Conservation (phyloP, 2,888 invertebrate species). For the Pyrgus malvae region DNA sequence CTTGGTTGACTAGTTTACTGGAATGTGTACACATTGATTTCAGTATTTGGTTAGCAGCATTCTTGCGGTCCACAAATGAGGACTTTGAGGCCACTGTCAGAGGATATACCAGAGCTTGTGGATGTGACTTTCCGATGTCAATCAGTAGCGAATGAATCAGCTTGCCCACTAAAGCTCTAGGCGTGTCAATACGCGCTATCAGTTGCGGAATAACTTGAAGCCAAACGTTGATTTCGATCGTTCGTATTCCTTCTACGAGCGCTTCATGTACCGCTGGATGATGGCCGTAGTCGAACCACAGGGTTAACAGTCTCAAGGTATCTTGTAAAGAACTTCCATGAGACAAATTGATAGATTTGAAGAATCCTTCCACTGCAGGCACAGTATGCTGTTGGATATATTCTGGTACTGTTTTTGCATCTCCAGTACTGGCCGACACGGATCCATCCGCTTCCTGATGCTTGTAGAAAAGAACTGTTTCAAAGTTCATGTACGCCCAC, state of each 20-base stretch:
- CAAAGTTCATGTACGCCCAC: slow-evolving; percentile 99
- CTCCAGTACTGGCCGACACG: slow-evolving; percentile 35
- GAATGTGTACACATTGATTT: slow-evolving; percentile 98
- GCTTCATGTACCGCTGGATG: slow-evolving; percentile 96
- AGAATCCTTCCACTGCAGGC: slow-evolving; percentile 97
- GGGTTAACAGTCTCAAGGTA: slow-evolving; percentile 94
- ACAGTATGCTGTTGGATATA: slow-evolving; percentile 91
- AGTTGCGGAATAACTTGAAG: slow-evolving; percentile 99
- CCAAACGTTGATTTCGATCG: slow-evolving; percentile 99
- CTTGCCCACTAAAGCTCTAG: slow-evolving; percentile 92
- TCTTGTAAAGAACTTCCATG: slow-evolving; percentile 97
- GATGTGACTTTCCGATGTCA: slow-evolving; percentile 98
- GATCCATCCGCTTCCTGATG: slow-evolving; percentile 64
- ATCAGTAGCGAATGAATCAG: slow-evolving; percentile 96
- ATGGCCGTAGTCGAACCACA: slow-evolving; percentile 99
- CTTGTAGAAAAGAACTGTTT: slow-evolving; percentile 89
- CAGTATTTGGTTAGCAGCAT: slow-evolving; percentile 96
- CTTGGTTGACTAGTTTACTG: slow-evolving; percentile 95
- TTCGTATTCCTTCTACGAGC: slow-evolving; percentile 93
- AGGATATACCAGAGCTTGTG: slow-evolving; percentile 98
- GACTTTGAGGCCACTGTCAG: slow-evolving; percentile 98
- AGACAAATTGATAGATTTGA: slow-evolving; percentile 95
- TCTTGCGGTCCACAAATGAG: slow-evolving; percentile 90
- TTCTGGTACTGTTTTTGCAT: slow-evolving; percentile 63
- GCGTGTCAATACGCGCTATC: slow-evolving; percentile 98